Evolutionary conservation across 2,113 vertebrate species (phyloP), one percentile per base, ranked within the genome.

Genomic region (Rafetus swinhoei): DNA sequence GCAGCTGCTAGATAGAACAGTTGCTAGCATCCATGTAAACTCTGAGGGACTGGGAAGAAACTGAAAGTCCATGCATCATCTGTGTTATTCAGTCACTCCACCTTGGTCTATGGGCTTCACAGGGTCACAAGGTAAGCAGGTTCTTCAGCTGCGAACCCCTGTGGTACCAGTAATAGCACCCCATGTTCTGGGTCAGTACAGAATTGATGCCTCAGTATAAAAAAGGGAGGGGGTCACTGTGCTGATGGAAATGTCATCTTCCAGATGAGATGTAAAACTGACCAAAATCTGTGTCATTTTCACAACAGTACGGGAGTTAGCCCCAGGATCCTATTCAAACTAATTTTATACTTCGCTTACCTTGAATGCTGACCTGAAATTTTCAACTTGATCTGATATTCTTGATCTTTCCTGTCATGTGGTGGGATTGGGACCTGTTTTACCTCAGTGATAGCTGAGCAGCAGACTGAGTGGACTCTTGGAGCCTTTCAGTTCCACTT

Each of bases 51-150:
- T 54, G 57, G 50, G n/a, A 55, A 85, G 54, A 55, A 60, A 74
- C 29, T 52, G 29, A 82, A 85, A 87, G 2, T 27, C n/a, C 81
- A 2, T 15, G 0, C 0, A 1, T 25, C 2, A 10, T n/a, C n/a
- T 3, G 3, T 2, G 32, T 24, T 6, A 59, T 0, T 3, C 0
- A 0, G 29, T 9, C 54, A 54, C 35, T 29, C 76, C 50, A 53
- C 25, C 76, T 52, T 18, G n/a, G n/a, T n/a, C n/a, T n/a, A n/a
- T n/a, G n/a, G n/a, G n/a, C n/a, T n/a, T n/a, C n/a, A n/a, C n/a
- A n/a, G n/a, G 50, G n/a, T 32, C 21, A 76, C 39, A 25, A 76
- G 39, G 8, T 80, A 19, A 2, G 59, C 57, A 21, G 6, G 59
- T 11, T 62, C 21, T 11, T 62, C 21, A 86, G 27, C 5, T 0